Conservation (phyloP, 2,797 vertebrate species). For the Gymnodraco acuticeps region DNA sequence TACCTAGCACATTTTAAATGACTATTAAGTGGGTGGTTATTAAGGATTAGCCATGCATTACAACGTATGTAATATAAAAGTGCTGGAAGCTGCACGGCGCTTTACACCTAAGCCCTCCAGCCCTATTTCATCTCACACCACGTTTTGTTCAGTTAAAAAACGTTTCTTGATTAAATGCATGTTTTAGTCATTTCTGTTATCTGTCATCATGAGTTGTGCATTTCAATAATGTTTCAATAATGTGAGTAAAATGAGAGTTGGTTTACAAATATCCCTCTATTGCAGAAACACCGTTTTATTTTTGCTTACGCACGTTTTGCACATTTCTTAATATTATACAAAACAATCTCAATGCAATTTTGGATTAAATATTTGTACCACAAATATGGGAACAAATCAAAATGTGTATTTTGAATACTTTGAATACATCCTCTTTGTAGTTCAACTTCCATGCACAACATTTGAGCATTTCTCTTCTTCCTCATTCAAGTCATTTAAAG, state of each 20-base stretch:
- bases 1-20: conserved; percentile 57
- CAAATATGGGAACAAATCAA: background rate
- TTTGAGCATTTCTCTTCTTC: background rate
- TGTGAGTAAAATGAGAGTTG: background rate
- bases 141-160: conserved; percentile 30
- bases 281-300: background rate
- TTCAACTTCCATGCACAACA: background rate
- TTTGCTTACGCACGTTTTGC: background rate
- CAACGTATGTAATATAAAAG: conserved; percentile 54
- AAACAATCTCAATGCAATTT: background rate
- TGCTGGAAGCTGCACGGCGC: background rate
- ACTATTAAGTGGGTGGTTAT: conserved; percentile 66
- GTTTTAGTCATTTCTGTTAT: conserved; percentile 24
- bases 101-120: conserved; percentile 1
- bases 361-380: background rate
- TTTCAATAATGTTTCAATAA: background rate
- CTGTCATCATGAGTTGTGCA: background rate
- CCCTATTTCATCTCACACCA: conserved; percentile 35
- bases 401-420: background rate
- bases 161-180: conserved; percentile 25
- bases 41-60: conserved; percentile 75
- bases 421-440: background rate
- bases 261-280: background rate
- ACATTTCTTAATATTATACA: background rate
- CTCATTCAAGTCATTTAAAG: background rate